Percentiles rank a stretch among this genome's conserved stretches.
These are phyloP conservation scores for Tadarida brasiliensis DNA, from an alignment of 2,797 vertebrate genomes.

Conservation along the genomic window DNA sequence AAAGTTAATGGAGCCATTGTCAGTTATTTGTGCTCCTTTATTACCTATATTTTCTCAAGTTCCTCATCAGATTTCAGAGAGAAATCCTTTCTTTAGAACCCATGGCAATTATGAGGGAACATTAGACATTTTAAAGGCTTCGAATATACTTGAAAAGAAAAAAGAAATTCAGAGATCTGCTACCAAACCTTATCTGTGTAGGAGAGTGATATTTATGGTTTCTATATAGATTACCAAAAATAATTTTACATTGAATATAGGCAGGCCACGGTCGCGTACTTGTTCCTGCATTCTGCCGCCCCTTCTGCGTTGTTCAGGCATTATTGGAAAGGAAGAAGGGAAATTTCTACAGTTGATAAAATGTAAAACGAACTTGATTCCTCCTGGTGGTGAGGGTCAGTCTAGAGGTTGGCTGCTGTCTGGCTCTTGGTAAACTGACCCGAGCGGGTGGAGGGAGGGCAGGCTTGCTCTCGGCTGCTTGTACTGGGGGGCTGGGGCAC, in stretches of 20 bases:
- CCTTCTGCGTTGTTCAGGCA: neutral
- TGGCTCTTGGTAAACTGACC: neutral
- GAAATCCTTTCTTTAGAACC: slow-evolving; percentile 36
- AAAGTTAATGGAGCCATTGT: slow-evolving; percentile 21
- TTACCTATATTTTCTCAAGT: slow-evolving; percentile 31
- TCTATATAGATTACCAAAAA: slow-evolving; percentile 60
- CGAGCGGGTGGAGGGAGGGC: neutral
- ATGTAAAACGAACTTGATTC: slow-evolving; percentile 3
- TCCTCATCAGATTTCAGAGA: slow-evolving; percentile 58
- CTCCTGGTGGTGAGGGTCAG: neutral
- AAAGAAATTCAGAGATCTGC: slow-evolving; percentile 25
- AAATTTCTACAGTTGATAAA: neutral
- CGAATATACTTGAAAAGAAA: neutral
- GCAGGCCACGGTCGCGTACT: neutral
- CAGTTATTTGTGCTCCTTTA: slow-evolving; percentile 37
- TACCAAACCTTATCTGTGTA: slow-evolving; percentile 2
- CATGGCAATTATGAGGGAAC: neutral
- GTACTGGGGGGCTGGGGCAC: neutral
- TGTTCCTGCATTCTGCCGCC: neutral
- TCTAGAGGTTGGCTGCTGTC: neutral
- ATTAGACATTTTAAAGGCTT: slow-evolving; percentile 32
- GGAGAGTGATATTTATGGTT: slow-evolving; percentile 61
- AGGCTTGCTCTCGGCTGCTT: neutral
- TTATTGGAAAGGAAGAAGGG: neutral
- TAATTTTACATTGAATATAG: slow-evolving; percentile 60